A percentile compares a stretch with the other conserved stretches of the same genome.
phyloP scores from a whole-genome alignment of 2,888 invertebrate species.

The Andrena chrysosceles region DNA sequence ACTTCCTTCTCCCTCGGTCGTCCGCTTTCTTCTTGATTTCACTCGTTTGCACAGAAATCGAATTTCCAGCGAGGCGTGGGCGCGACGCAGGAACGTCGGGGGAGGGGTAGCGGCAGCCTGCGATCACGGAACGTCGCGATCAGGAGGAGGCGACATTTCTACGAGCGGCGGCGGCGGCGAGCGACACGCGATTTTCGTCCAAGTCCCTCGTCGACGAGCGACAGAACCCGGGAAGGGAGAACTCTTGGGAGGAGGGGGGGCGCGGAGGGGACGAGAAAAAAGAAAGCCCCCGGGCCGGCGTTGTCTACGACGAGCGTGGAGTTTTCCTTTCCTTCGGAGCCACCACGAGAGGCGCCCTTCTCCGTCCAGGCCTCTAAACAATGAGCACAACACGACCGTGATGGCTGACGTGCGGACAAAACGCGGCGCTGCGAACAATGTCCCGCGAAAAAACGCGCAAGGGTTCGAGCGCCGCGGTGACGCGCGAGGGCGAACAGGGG shows the following conservation, averaged over 20 bases:
- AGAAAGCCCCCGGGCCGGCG: slow-evolving; percentile 24
- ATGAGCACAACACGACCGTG: slow-evolving; percentile 69
- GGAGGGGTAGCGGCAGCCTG: slow-evolving; percentile 31
- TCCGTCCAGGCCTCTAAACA: slow-evolving; percentile 63
- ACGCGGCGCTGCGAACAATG: slow-evolving; percentile 68
- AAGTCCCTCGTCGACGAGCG: background rate
- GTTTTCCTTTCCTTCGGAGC: slow-evolving; percentile 54
- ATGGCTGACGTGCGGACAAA: slow-evolving; percentile 66
- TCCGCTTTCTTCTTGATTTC: slow-evolving; percentile 56
- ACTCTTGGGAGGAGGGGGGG: background rate
- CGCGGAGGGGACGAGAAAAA: background rate
- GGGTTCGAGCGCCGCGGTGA: slow-evolving; percentile 44
- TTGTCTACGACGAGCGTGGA: slow-evolving; percentile 39
- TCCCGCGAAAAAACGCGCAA: slow-evolving; percentile 60
- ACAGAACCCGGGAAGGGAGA: background rate
- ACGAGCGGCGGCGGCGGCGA: slow-evolving; percentile 33
- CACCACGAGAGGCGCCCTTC: slow-evolving; percentile 50
- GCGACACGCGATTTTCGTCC: slow-evolving; percentile 49
- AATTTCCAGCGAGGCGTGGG: slow-evolving; percentile 53
- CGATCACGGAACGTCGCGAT: slow-evolving; percentile 36
- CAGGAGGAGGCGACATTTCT: slow-evolving; percentile 42
- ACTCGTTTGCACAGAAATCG: slow-evolving; percentile 58
- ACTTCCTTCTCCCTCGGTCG: background rate
- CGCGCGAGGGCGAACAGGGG: background rate
- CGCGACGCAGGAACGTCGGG: slow-evolving; percentile 33